Evolutionary conservation across 2,113 vertebrate genomes (phyloP).

Genomic region (Thymallus thymallus): DNA sequence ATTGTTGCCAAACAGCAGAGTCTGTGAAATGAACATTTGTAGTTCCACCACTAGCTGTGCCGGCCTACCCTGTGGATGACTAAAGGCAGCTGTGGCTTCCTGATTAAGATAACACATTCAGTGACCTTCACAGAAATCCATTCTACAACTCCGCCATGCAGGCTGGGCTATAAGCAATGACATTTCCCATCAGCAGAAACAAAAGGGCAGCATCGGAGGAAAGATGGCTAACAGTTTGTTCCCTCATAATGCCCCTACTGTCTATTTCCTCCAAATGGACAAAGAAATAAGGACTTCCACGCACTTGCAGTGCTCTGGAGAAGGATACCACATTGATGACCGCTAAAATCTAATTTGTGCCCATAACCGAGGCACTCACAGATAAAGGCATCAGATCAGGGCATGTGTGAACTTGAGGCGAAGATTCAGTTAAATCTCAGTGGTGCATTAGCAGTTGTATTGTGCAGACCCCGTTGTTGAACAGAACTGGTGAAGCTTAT

Average conservation of each 20-base stretch:
- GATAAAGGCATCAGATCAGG: slow-evolving; percentile 52
- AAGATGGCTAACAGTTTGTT: slow-evolving; percentile 9
- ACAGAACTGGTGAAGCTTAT: slow-evolving; percentile 52
- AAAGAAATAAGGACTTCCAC: slow-evolving; percentile 28
- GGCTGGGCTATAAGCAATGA: slow-evolving; percentile 5
- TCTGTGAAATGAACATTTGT: neutral
- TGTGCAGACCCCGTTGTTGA: slow-evolving; percentile 48
- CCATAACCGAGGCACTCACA: slow-evolving; percentile 41
- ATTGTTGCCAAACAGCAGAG: neutral
- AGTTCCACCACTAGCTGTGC: neutral
- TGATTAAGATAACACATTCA: slow-evolving; percentile 8
- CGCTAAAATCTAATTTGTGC: slow-evolving; percentile 38
- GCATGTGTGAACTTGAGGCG: slow-evolving; percentile 24
- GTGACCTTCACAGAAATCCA: slow-evolving; percentile 7
- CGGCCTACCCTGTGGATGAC: neutral
- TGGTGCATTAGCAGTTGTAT: slow-evolving; percentile 60
- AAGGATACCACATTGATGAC: slow-evolving; percentile 34
- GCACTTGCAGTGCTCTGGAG: slow-evolving; percentile 24
- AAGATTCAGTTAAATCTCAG: slow-evolving; percentile 55
- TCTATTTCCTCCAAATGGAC: slow-evolving; percentile 16
- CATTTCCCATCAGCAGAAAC: slow-evolving; percentile 25
- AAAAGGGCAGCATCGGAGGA: slow-evolving; percentile 12
- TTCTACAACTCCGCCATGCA: slow-evolving; percentile 16
- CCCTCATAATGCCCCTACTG: slow-evolving; percentile 2
- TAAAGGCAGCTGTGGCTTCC: slow-evolving; percentile 1